Conservation (phyloP, 2,888 invertebrate genomes). For the Anoncus sp. region DNA sequence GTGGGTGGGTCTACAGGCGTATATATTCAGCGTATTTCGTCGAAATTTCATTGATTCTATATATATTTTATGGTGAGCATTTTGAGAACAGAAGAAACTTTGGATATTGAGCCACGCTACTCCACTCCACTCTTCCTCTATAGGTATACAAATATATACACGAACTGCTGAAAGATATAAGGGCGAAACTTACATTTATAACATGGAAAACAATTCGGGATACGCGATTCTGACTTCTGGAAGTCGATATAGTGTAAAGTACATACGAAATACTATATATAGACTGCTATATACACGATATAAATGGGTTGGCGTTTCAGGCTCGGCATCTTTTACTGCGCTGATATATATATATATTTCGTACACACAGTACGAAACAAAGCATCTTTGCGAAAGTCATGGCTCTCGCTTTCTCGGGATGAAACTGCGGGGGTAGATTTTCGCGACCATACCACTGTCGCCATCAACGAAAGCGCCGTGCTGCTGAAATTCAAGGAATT, state of each 20-base stretch:
- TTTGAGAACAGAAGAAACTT: constrained; percentile 18
- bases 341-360: background rate
- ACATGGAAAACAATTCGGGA: background rate
- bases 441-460: constrained; percentile 1
- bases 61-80: constrained; percentile 12
- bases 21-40: background rate
- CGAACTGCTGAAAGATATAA: background rate
- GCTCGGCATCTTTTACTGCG: constrained; percentile 17
- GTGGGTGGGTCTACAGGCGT: too few relatives aligned
- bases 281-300: constrained; percentile 7
- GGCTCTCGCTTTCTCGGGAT: constrained; percentile 6
- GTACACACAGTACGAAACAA: background rate
- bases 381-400: constrained; percentile 15
- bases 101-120: background rate
- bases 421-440: constrained; percentile 24
- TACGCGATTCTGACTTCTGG: background rate
- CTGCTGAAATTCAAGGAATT: constrained; percentile 54
- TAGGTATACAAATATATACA: background rate
- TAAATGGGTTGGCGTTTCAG: background rate
- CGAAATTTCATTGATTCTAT: constrained; percentile 15
- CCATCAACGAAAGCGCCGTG: constrained; percentile 25
- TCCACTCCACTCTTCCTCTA: background rate
- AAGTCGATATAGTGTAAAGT: background rate
- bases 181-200: background rate
- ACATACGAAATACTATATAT: background rate